These are phyloP conservation scores for Sycobia sp. DNA, from an alignment of 1,140 invertebrate species.

Conservation along the genomic window DNA sequence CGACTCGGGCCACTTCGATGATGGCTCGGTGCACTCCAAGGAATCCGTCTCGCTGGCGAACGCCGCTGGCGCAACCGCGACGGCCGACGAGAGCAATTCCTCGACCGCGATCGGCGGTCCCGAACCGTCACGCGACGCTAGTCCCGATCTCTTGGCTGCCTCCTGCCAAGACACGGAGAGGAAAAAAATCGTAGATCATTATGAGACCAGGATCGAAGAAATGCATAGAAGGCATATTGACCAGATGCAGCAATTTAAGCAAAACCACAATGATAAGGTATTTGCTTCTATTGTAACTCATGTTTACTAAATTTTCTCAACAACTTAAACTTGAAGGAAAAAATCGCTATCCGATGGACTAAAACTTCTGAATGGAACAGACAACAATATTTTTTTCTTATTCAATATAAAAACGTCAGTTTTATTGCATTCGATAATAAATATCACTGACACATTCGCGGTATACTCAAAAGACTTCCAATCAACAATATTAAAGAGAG, in stretches of 20 bases:
- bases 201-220: slow-evolving; percentile 75
- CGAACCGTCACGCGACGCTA: slow-evolving; percentile 2
- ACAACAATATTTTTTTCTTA: too few relatives aligned
- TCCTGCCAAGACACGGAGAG: slow-evolving; percentile 65
- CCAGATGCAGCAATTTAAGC: slow-evolving; percentile 73
- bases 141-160: slow-evolving; percentile 2
- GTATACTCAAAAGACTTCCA: too few relatives aligned
- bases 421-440: too few relatives aligned
- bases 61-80: too few relatives aligned
- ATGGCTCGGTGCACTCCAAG: slow-evolving; percentile 77
- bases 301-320: too few relatives aligned
- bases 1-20: slow-evolving; percentile 86
- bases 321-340: too few relatives aligned
- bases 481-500: too few relatives aligned
- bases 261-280: slow-evolving; percentile 79
- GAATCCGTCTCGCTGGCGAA: slow-evolving; percentile 62
- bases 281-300: background rate
- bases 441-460: too few relatives aligned
- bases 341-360: background rate
- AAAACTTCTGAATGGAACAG: too few relatives aligned
- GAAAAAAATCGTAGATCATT: slow-evolving; percentile 70
- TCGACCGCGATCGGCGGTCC: slow-evolving; percentile 34
- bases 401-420: too few relatives aligned
- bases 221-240: slow-evolving; percentile 72
- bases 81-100: slow-evolving; percentile 57